Conservation (phyloP, 2,888 invertebrate genomes). For the Polyommatus iphigenia region DNA sequence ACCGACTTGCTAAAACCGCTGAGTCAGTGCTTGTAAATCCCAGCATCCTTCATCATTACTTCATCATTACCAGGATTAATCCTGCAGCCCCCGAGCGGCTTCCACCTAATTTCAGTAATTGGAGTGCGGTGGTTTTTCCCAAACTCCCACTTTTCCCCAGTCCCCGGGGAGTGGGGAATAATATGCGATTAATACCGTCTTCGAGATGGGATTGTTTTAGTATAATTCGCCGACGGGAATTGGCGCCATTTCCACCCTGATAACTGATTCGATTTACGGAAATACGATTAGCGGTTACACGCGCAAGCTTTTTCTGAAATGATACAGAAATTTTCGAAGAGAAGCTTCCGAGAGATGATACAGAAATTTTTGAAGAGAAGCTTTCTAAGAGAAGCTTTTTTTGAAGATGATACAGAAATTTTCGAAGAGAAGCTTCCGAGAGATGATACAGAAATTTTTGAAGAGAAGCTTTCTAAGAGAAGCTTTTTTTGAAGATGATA, state of each 20-base stretch:
- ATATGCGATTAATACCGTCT: neutral
- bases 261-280: neutral
- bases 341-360: too few species aligned
- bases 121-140: conserved; percentile 20
- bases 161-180: neutral
- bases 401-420: too few species aligned
- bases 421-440: too few species aligned
- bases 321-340: too few species aligned
- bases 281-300: neutral
- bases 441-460: too few species aligned
- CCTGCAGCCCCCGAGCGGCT: neutral
- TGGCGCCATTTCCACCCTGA: neutral
- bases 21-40: neutral
- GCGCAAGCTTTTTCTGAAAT: too few species aligned
- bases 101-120: conserved; percentile 9
- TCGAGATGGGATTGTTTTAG: neutral
- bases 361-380: too few species aligned
- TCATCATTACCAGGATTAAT: neutral
- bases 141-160: neutral
- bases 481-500: too few species aligned
- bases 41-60: neutral
- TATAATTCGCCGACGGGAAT: neutral
- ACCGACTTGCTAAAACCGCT: neutral
- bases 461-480: too few species aligned
- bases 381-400: too few species aligned